phyloP scores from a whole-genome alignment of 2,888 invertebrate species.

The Lydus trimaculatus region DNA sequence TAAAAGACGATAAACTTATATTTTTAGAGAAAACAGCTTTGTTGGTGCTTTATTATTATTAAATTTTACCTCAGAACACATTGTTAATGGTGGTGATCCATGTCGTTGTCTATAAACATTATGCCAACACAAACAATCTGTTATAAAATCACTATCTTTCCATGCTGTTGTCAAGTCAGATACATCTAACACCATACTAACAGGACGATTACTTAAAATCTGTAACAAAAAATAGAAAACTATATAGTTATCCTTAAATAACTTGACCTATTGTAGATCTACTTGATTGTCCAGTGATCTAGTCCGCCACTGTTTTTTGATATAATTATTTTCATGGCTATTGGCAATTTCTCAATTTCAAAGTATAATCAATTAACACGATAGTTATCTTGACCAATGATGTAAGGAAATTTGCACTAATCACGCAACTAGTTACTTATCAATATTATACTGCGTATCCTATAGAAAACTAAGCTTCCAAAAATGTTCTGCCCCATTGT shows the following conservation, averaged over 20 bases:
- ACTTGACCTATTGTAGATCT: no score
- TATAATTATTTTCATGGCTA: not conserved
- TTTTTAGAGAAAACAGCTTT: no score
- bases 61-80: slow-evolving; percentile 74
- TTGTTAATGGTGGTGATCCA: slow-evolving; percentile 73
- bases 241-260: not conserved
- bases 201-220: slow-evolving; percentile 72
- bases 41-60: not conserved
- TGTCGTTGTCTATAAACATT: slow-evolving; percentile 82
- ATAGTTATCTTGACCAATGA: slow-evolving; percentile 9
- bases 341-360: slow-evolving; percentile 15
- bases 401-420: not conserved
- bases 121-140: slow-evolving; percentile 83
- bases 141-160: slow-evolving; percentile 83
- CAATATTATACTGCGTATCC: not conserved
- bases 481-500: no score
- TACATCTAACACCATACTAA: slow-evolving; percentile 75
- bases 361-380: slow-evolving; percentile 13
- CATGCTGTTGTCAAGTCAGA: slow-evolving; percentile 77
- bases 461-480: not conserved
- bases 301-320: no score
- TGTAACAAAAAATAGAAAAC: slow-evolving; percentile 51
- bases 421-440: not conserved
- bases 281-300: no score
- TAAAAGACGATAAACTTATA: no score